A percentile compares a stretch with the other conserved stretches of the same genome.
These are phyloP conservation scores for Phortica variegata DNA, from an alignment of 1,140 invertebrate species.

Conservation along the genomic window DNA sequence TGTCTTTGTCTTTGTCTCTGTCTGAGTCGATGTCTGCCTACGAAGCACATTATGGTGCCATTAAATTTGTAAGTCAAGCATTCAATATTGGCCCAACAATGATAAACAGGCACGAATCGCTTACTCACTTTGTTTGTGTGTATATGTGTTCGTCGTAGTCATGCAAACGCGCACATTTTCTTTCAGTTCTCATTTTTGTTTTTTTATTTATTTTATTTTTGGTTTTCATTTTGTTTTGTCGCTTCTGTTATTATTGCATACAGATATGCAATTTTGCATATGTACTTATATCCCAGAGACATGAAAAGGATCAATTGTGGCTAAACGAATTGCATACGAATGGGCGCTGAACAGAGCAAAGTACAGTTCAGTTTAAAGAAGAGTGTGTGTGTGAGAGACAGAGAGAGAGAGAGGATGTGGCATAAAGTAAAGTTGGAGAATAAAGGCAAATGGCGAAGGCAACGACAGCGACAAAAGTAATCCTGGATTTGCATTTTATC, in stretches of 20 bases:
- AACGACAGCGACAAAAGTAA: slow-evolving; percentile 45
- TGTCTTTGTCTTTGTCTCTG: slow-evolving; percentile 14
- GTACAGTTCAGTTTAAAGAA: slow-evolving; percentile 20
- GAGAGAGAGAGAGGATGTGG: neutral
- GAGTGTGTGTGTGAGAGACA: neutral
- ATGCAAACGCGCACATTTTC: too few relatives aligned
- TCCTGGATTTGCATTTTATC: slow-evolving; percentile 53
- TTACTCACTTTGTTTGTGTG: too few relatives aligned
- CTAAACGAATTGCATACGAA: slow-evolving; percentile 55
- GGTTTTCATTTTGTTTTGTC: too few relatives aligned
- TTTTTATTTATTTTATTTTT: too few relatives aligned
- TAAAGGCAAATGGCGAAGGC: neutral
- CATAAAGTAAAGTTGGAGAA: neutral
- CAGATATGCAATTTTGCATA: slow-evolving; percentile 55
- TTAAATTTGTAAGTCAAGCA: slow-evolving; percentile 55
- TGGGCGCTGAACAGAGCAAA: slow-evolving; percentile 22
- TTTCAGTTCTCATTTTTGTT: too few relatives aligned
- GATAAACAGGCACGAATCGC: too few relatives aligned
- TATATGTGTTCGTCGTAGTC: too few relatives aligned
- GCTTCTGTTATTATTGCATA: slow-evolving; percentile 2
- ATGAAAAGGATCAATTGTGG: slow-evolving; percentile 55
- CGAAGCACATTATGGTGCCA: slow-evolving; percentile 41
- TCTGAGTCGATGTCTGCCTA: slow-evolving; percentile 14
- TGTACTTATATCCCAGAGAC: slow-evolving; percentile 54
- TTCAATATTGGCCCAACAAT: slow-evolving; percentile 55